Base-by-base conservation (phyloP, 2,797 vertebrate genomes). In the Pantherophis alleghaniensis region DNA sequence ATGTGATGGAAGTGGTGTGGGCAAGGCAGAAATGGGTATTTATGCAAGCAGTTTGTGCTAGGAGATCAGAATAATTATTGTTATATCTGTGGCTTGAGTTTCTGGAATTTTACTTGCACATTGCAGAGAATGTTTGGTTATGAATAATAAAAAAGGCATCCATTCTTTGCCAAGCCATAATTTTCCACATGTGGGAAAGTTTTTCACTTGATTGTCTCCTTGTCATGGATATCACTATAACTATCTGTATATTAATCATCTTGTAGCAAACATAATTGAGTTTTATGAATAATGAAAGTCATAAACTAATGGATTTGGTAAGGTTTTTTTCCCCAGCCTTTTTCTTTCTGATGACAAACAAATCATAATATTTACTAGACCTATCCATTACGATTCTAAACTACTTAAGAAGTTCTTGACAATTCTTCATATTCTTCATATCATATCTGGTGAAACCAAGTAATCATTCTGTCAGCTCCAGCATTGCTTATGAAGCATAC, bases 301-400 rank as follows among this genome's bases (percentile, higher is more conserved):
- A 91, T 87, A 9, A 91, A 94, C 88, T 55, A 94, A 93, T 74
- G 51, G 16, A 90, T 14, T 94, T 32, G 4, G 86, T 26, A 90
- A 93, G 24, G 89, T 37, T 60, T 53, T 47, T 92, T 7, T 2
- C 87, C n/a, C 56, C 56, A n/a, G 7, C 59, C 74, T 88, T 87
- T 56, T 5, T 0, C 87, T 93, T 92, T 63, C 91, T 94, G 63
- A 63, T 90, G 93, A 83, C 28, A 94, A 94, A 14, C n/a, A 90
- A 88, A 90, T 95, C 89, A 94, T 88, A 94, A 91, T 90, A 92
- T 94, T 94, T 37, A 94, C 86, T 47, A 91, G 42, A 79, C 2
- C 37, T 57, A 32, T 94, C 92, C 95, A 95, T 93, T 93, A 91
- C 88, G 28, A 92, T 94, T 95, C 66, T 60, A 90, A 95, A 86